phyloP scores from a whole-genome alignment of 35 echinoderm and acorn worm species.

The Holothuria glaberrima region DNA sequence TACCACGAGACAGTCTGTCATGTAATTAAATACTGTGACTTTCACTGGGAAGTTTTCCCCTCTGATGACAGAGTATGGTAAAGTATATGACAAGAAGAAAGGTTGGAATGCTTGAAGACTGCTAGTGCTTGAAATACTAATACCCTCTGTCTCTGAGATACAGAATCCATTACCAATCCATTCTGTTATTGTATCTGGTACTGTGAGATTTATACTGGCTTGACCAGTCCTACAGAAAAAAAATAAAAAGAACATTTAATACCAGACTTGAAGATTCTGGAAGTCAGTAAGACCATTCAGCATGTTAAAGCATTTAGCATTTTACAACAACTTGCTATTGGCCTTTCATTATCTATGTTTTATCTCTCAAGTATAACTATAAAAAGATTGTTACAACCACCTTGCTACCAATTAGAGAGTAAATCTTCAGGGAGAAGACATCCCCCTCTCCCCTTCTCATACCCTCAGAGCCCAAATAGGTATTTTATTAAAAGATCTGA shows the following conservation, averaged over 20 bases:
- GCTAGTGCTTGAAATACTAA: slow-evolving; percentile 76
- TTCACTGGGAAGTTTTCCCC: slow-evolving; percentile 82
- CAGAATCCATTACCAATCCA: slow-evolving; percentile 96
- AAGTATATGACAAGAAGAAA: slow-evolving; percentile 90
- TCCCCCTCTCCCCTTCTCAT: too few relatives aligned
- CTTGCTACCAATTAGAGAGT: too few relatives aligned
- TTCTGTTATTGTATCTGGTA: slow-evolving; percentile 93
- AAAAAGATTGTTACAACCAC: too few relatives aligned
- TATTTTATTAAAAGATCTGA: too few relatives aligned
- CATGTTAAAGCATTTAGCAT: too few relatives aligned
- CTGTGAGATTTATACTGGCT: slow-evolving; percentile 61
- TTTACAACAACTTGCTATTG: too few relatives aligned
- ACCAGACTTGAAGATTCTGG: neutral
- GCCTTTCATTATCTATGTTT: too few relatives aligned
- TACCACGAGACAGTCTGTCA: slow-evolving; percentile 80
- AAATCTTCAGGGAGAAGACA: too few relatives aligned
- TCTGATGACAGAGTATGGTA: slow-evolving; percentile 95
- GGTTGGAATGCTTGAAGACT: slow-evolving; percentile 85
- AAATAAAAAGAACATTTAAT: neutral
- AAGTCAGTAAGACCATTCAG: too few relatives aligned
- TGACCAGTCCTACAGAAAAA: slow-evolving; percentile 18
- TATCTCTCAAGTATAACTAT: too few relatives aligned
- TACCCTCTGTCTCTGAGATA: slow-evolving; percentile 70
- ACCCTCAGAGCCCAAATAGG: too few relatives aligned
- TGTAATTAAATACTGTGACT: slow-evolving; percentile 91